Base-by-base conservation (phyloP, 1,140 invertebrate genomes). In the Zelostemma sp. region DNA sequence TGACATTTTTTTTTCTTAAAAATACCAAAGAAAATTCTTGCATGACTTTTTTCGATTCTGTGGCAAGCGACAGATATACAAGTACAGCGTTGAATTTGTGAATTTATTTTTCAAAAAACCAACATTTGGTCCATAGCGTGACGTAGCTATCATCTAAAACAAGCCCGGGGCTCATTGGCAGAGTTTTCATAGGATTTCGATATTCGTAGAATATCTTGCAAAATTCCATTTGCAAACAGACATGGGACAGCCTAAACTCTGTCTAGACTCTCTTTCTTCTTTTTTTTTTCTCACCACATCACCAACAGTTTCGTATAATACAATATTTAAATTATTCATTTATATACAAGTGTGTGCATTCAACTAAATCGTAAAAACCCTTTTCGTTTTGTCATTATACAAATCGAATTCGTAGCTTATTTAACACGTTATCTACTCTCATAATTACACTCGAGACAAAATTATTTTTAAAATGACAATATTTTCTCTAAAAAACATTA, bases 271-370 rank as follows among this genome's bases (percentile, higher is more conserved):
- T 48, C 14, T 43, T 48, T 40, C 31, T 17, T 41, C 25, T 25
- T 40, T 35, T 11, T 16, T 45, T 15, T 18, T 60, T 63, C 57
- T 72, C 67, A 74, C 63, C 70, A 56, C 79, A 55, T 81, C 76
- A 78, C 75, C 82, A 84, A 84, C 79, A 83, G 77, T 82, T 75
- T 84, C 61, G 38, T 70, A 70, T 84, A 77, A 80, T 82, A 85
- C 82, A 85, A 73, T 82, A 79, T 81, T 78, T 81, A 81, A 84
- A 80, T 83, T 79, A 79, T 78, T 50, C 53, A 54, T 48, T 41
- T 85, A 85, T 85, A 78, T 85, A 85, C 81, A 84, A 71, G 71
- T 72, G 59, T 72, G 59, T 78, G 73, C 78, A 81, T 75, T 56
- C 78, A 79, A 75, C 75, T 78, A 78, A 79, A 76, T 69, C 65